Percentiles rank a stretch among this genome's conserved stretches.
Conservation (phyloP, 2,797 vertebrate species). For the Ctenosaura bakeri region DNA sequence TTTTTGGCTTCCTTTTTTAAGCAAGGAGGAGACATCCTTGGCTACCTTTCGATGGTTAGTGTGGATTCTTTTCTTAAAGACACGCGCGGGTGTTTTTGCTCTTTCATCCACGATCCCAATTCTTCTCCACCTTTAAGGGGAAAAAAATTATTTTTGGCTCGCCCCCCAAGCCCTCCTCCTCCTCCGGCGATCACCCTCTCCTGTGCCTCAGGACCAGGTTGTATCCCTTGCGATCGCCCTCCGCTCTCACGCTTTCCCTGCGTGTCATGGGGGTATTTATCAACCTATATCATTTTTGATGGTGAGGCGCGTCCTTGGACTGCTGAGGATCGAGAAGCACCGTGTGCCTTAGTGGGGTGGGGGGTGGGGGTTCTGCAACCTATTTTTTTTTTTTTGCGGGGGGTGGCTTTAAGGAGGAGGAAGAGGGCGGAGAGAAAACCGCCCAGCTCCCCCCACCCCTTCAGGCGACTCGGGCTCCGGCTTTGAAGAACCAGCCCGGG, state of each 20-base stretch:
- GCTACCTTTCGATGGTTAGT: conserved; percentile 6
- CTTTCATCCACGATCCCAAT: background rate
- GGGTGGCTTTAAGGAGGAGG: background rate
- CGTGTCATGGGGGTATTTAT: too few species aligned
- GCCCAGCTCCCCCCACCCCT: background rate
- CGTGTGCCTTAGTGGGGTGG: background rate
- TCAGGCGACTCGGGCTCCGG: background rate
- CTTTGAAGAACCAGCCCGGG: background rate
- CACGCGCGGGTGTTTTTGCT: conserved; percentile 14
- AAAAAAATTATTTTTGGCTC: background rate
- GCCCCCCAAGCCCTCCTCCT: background rate
- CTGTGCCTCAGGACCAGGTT: background rate
- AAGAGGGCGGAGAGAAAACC: background rate
- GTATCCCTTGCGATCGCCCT: too few species aligned
- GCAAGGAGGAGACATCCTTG: conserved; percentile 2
- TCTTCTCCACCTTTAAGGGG: conserved; percentile 25
- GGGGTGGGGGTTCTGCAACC: conserved; percentile 3
- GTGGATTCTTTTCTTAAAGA: background rate
- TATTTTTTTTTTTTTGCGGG: background rate
- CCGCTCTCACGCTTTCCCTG: background rate
- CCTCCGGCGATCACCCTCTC: background rate
- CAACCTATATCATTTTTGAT: too few species aligned
- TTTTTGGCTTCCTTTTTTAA: too few species aligned
- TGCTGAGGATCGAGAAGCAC: background rate
- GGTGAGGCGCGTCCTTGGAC: too few species aligned